phyloP scores from a whole-genome alignment of 2,888 invertebrate species.

The Catocala sponsa region DNA sequence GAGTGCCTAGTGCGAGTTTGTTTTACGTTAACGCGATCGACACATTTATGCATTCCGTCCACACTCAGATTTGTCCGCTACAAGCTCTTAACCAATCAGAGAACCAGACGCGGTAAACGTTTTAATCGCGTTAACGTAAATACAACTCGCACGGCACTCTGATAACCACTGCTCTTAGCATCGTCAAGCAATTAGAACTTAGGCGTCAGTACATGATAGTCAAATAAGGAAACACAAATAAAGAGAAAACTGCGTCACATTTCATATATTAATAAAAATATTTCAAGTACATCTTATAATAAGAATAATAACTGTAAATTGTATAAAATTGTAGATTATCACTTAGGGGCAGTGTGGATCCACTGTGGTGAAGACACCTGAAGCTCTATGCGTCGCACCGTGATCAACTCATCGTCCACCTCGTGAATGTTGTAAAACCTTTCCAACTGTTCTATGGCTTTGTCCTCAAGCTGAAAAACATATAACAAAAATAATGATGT shows the following conservation, averaged over 20 bases:
- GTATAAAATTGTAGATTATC: constrained; percentile 73
- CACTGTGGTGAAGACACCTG: constrained; percentile 89
- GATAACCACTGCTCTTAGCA: no score
- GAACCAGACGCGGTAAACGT: no score
- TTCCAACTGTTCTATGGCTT: constrained; percentile 93
- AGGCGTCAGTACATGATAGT: no score
- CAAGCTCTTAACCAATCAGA: no score
- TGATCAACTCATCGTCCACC: constrained; percentile 91
- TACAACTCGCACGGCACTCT: no score
- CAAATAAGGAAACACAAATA: neutral
- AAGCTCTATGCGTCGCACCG: constrained; percentile 89
- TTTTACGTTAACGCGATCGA: no score
- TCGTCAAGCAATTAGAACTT: no score
- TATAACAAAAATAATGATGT: constrained; percentile 2
- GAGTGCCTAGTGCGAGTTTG: no score
- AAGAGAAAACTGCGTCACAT: constrained; percentile 21
- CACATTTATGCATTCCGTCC: no score
- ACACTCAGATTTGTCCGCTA: no score
- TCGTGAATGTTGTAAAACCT: constrained; percentile 92
- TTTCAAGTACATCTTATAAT: constrained; percentile 39
- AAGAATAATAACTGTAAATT: constrained; percentile 41
- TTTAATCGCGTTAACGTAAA: no score
- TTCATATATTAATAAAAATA: constrained; percentile 47
- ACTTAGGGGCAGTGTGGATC: constrained; percentile 83
- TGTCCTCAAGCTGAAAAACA: constrained; percentile 92